Evolutionary conservation across 2,797 vertebrate genomes (phyloP).

Genomic region (Echeneis naucrates): DNA sequence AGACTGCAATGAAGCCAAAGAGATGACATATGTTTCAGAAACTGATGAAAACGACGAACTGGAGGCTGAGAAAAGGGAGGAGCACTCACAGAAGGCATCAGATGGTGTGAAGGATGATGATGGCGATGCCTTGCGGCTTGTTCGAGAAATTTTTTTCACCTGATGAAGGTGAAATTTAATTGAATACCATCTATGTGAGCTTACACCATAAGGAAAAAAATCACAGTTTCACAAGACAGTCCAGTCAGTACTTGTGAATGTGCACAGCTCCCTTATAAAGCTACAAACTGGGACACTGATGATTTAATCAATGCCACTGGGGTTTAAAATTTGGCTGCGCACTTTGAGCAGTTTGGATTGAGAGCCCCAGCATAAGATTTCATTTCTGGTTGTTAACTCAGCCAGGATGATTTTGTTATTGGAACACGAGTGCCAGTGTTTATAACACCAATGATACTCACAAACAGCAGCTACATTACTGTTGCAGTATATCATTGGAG

Average conservation of each 20-base stretch:
- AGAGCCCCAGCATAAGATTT: background rate
- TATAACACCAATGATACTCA: background rate
- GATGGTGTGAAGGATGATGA: constrained; percentile 53
- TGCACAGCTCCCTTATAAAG: background rate
- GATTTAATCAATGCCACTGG: background rate
- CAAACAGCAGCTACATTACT: background rate
- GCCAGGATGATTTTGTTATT: background rate
- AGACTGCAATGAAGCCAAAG: constrained; percentile 37
- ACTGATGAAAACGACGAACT: constrained; percentile 46
- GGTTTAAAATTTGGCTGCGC: background rate
- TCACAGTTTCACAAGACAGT: background rate
- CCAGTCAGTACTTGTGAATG: background rate
- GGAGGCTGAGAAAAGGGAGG: constrained; percentile 11
- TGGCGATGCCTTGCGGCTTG: constrained; percentile 73
- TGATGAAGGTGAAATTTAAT: constrained; percentile 47
- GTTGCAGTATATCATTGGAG: constrained; percentile 1
- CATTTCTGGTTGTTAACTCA: background rate
- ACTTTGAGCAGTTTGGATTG: background rate
- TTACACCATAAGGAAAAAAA: background rate
- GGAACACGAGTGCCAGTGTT: background rate
- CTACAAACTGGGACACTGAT: background rate
- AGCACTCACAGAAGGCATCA: background rate
- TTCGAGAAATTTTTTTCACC: constrained; percentile 82
- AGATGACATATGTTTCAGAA: constrained; percentile 62
- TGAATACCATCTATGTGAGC: background rate